Evolutionary conservation across 2,797 vertebrate species (phyloP), one percentile per base, ranked within the genome.

Genomic region (Euthynnus affinis): DNA sequence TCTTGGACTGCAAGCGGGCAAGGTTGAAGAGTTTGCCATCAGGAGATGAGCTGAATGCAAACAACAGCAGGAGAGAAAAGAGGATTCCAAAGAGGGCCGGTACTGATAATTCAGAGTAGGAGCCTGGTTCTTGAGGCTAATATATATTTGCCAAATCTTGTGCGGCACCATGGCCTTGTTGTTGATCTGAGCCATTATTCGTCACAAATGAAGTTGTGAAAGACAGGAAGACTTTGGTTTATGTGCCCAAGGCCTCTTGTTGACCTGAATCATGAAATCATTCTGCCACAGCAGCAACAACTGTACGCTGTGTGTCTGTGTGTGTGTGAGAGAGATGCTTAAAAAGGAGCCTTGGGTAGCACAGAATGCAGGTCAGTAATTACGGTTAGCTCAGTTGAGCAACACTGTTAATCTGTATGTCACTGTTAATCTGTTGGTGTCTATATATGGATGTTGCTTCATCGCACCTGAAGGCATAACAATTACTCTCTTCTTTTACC

Each of bases 201-300:
- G 76, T 87, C 75, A 57, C 87, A 91, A 89, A 90, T 89, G 69
- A 87, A 87, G 84, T 79, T 77, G 73, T 86, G 84, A 89, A 91
- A 87, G 86, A 91, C 86, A 79, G 70, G 64, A 86, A 82, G 89
- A 85, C 78, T 92, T 90, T 87, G 84, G 81, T 92, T 83, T 78
- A 71, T 84, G 60, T 49, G 93, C 95, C 93, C 4, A 52, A 58
- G 91, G 94, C 88, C 34, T 85, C 72, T 84, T 92, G 91, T 93
- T 95, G 93, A 95, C 94, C 94, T 93, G 92, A 93, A 95, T 94
- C 85, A 87, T 90, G 74, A 85, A 93, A 92, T 92, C 82, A 88
- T 83, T 89, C 80, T 85, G 85, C 89, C 82, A 84, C 88, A 78
- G 77, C 82, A 87, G 79, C 83, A 89, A 82, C 74, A 86, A 65